Evolutionary conservation across 1,140 invertebrate species (phyloP).

Genomic region (Drosophila equinoxialis): DNA sequence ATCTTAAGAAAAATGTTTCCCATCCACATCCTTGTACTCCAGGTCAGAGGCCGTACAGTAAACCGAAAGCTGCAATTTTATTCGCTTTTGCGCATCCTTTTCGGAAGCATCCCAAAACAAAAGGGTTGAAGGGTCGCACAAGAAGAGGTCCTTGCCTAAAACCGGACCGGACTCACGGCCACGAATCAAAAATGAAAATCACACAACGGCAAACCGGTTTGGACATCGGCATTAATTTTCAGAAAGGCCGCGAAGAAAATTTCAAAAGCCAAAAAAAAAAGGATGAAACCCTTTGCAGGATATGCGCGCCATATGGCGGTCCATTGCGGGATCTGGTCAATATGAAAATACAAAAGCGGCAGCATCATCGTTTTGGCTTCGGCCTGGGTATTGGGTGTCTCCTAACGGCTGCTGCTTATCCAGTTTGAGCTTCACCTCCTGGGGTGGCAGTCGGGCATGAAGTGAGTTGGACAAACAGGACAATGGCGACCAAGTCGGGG

Average conservation of each 20-base stretch:
- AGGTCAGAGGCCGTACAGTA: conserved; percentile 42
- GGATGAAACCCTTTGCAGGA: conserved; percentile 63
- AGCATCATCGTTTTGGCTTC: conserved; percentile 32
- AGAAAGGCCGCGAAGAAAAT: conserved; percentile 74
- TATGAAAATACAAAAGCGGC: conserved; percentile 48
- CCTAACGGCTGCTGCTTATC: conserved; percentile 40
- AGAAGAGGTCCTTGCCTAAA: conserved; percentile 47
- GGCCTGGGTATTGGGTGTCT: conserved; percentile 45
- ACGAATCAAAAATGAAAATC: conserved; percentile 70
- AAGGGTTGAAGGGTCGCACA: conserved; percentile 71
- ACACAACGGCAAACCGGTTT: conserved; percentile 68
- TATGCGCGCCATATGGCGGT: conserved; percentile 63
- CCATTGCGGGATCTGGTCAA: conserved; percentile 74
- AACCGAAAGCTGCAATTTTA: conserved; percentile 72
- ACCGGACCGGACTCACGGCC: conserved; percentile 73
- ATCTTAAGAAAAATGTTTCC: conserved; percentile 59
- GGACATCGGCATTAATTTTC: conserved; percentile 74
- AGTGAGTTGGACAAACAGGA: conserved; percentile 39
- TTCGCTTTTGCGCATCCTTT: conserved; percentile 70
- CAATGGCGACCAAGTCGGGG: conserved; percentile 57
- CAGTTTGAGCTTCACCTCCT: conserved; percentile 25
- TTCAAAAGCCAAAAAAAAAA: conserved; percentile 50
- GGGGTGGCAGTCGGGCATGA: conserved; percentile 53
- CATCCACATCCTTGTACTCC: conserved; percentile 50
- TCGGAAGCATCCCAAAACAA: conserved; percentile 47